These are phyloP conservation scores for Ichneumoninae sp. DNA, from an alignment of 2,888 invertebrate species.

Conservation along the genomic window DNA sequence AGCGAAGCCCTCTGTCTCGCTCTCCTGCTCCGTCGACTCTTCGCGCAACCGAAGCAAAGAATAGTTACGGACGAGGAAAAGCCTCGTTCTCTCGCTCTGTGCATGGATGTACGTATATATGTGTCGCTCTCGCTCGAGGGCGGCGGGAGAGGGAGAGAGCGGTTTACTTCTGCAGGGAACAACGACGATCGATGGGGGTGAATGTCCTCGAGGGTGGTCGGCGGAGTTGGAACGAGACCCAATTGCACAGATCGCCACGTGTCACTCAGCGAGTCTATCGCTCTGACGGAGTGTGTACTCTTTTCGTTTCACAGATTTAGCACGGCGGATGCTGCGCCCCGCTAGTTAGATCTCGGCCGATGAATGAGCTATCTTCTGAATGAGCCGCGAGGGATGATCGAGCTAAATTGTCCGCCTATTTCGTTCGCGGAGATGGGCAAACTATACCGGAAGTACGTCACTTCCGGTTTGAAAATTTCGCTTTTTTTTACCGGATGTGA, in stretches of 20 bases:
- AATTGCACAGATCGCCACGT: constrained; percentile 65
- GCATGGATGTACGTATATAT: neutral
- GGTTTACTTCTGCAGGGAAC: constrained; percentile 35
- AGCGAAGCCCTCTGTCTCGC: constrained; percentile 39
- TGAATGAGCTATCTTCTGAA: neutral
- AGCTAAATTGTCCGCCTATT: neutral
- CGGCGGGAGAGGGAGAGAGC: neutral
- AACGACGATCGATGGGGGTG: constrained; percentile 71
- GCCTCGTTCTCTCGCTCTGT: constrained; percentile 14
- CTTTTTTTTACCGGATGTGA: neutral
- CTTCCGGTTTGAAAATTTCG: neutral
- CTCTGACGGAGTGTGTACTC: neutral
- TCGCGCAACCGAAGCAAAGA: constrained; percentile 53
- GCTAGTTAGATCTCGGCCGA: neutral
- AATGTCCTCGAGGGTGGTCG: constrained; percentile 66
- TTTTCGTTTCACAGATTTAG: neutral
- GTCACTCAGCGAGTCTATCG: constrained; percentile 36
- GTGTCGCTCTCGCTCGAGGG: neutral
- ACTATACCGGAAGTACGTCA: neutral
- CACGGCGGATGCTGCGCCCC: neutral
- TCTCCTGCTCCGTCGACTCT: constrained; percentile 26
- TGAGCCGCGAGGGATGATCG: neutral
- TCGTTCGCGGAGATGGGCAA: neutral
- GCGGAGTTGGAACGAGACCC: constrained; percentile 53
- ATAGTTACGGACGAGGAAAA: constrained; percentile 40